Base-by-base conservation (phyloP, 92 coral and sea anemone species). In the Actinernus sp. region DNA sequence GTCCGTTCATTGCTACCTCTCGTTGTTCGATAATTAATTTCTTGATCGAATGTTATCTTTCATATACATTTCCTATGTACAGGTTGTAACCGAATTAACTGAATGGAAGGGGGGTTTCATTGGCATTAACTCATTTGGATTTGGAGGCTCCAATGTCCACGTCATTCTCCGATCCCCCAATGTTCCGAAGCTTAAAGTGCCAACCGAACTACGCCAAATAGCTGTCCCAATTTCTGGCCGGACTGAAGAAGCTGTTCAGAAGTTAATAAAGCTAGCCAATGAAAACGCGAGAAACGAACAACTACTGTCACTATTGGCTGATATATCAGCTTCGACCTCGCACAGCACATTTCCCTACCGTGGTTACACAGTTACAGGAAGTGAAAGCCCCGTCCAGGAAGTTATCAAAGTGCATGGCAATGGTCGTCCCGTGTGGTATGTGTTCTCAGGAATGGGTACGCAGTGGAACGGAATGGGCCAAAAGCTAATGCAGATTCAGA, bases 141-240 rank as follows among this genome's bases (percentile, higher is more conserved):
- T 88, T 83, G 94, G 94, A n/a, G 94, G 94, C 31, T 88, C 94
- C 70, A 88, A 88, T 63, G 94, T 83, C 23, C 94, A 88, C 48
- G 94, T 88, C 3, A 61, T 88, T 37, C 65, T 88, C 47, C 68
- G 63, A 58, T 83, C 94, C 34, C 90, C 94, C 41, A 73, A 66
- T 39, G 31, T 33, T 48, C 44, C 58, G 2, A 26, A 32, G 22
- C 33, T 32, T 29, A 18, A 49, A 59, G 29, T 61, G 5, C 8
- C 27, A 2, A 34, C 57, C 38, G 55, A 46, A 13, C 55, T 16
- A 0, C 61, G 71, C 39, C 82, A 80, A 65, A 52, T 76, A 19
- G 76, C 79, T 74, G 81, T 88, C 21, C 95, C 95, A 12, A 46
- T 62, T 21, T 66, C 90, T 36, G 95, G 95, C 22, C 78, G 95